A percentile compares a stretch with the other conserved stretches of the same genome.
These are phyloP conservation scores for Acyrthosiphon pisum DNA, from an alignment of 1,140 invertebrate genomes.

Conservation along the genomic window DNA sequence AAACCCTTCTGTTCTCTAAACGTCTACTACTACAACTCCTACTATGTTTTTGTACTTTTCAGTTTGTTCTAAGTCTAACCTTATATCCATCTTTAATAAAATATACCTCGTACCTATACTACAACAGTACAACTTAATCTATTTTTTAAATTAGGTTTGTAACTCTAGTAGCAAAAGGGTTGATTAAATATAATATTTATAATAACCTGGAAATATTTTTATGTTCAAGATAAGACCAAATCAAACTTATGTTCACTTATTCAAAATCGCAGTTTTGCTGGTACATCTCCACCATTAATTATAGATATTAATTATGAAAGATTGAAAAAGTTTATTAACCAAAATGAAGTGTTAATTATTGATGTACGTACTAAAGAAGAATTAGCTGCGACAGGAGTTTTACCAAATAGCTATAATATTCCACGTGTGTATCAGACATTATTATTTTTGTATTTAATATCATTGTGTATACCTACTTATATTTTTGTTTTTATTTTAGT, in stretches of 20 bases:
- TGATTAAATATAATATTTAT: neutral
- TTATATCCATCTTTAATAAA: neutral
- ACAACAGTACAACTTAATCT: neutral
- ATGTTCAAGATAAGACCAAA: constrained; percentile 7
- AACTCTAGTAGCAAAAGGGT: neutral
- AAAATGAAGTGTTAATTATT: constrained; percentile 56
- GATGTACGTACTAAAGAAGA: constrained; percentile 60
- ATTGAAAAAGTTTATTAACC: neutral
- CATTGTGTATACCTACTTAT: neutral
- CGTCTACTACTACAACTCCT: no score
- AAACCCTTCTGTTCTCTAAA: no score
- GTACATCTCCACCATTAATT: neutral
- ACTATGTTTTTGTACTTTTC: neutral
- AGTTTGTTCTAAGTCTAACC: neutral
- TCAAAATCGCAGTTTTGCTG: neutral
- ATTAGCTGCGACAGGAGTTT: constrained; percentile 58
- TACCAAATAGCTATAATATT: constrained; percentile 59
- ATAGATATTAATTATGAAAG: constrained; percentile 2
- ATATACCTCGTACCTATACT: no score
- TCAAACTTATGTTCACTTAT: neutral
- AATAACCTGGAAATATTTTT: neutral
- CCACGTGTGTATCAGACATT: constrained; percentile 57
- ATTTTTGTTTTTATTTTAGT: constrained; percentile 57
- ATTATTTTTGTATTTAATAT: neutral
- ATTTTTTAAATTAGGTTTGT: neutral